These are phyloP conservation scores for Callionymus lyra DNA, from an alignment of 2,113 vertebrate genomes.

Conservation along the genomic window DNA sequence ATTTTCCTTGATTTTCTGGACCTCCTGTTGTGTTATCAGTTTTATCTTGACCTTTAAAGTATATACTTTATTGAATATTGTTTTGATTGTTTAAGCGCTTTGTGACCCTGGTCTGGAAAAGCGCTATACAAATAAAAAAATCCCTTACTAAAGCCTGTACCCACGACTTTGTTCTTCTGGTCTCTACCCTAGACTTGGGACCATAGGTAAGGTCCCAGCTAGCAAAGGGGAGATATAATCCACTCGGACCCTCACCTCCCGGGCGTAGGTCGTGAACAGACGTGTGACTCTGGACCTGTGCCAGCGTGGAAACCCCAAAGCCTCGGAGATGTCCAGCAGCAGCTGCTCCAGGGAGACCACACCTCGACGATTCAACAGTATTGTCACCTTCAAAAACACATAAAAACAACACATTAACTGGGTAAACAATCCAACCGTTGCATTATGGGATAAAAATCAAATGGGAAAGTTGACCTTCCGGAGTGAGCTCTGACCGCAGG, in stretches of 20 bases:
- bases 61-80: too few species aligned
- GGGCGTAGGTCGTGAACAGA: slow-evolving; percentile 76
- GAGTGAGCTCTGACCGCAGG: slow-evolving; percentile 60
- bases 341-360: slow-evolving; percentile 89
- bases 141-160: too few species aligned
- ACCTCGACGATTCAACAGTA: slow-evolving; percentile 83
- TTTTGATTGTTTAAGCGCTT: too few species aligned
- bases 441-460: neutral
- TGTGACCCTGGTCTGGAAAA: too few species aligned
- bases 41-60: too few species aligned
- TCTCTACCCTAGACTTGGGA: too few species aligned
- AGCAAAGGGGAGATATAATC: too few species aligned
- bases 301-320: slow-evolving; percentile 85
- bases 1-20: too few species aligned
- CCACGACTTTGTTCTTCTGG: too few species aligned
- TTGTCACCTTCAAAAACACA: slow-evolving; percentile 42
- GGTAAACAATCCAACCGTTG: neutral
- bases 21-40: too few species aligned
- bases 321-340: slow-evolving; percentile 84
- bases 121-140: too few species aligned
- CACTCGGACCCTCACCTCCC: slow-evolving; percentile 59
- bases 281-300: slow-evolving; percentile 81
- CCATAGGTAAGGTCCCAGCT: too few species aligned
- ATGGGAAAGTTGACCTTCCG: slow-evolving; percentile 67
- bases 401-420: neutral